These are phyloP conservation scores for Drosophila quadrilineata DNA, from an alignment of 1,140 invertebrate species.

Conservation along the genomic window DNA sequence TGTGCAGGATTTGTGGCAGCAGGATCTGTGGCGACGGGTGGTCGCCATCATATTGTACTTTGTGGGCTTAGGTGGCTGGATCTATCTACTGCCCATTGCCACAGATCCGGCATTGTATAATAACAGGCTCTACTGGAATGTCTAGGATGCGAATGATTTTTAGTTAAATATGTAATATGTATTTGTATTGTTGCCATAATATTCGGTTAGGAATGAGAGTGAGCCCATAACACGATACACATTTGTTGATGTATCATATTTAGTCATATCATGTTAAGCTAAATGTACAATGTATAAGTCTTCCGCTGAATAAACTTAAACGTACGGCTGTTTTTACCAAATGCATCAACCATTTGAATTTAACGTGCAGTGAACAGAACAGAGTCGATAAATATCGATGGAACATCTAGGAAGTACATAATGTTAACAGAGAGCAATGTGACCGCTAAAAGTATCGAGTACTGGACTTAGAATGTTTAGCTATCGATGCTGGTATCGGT, in stretches of 20 bases:
- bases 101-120: conserved; percentile 90
- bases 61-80: conserved; percentile 90
- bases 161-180: neutral
- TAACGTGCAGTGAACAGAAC: neutral
- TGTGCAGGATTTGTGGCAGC: conserved; percentile 88
- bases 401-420: too few relatives aligned
- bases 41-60: conserved; percentile 87
- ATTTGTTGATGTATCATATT: conserved; percentile 26
- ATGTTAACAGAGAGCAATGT: too few relatives aligned
- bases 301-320: conserved; percentile 36
- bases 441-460: too few relatives aligned
- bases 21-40: conserved; percentile 85
- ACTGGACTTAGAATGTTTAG: too few relatives aligned
- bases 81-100: conserved; percentile 88
- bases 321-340: conserved; percentile 1
- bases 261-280: conserved; percentile 41
- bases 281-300: conserved; percentile 32
- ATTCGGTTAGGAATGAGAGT: too few relatives aligned
- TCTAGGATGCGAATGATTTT: neutral
- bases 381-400: neutral
- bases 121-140: conserved; percentile 86
- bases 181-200: conserved; percentile 50
- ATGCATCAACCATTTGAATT: neutral
- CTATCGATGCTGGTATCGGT: conserved; percentile 21
- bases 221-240: too few relatives aligned